Base-by-base conservation (phyloP, 2,888 invertebrate genomes). In the Megamerina dolium region DNA sequence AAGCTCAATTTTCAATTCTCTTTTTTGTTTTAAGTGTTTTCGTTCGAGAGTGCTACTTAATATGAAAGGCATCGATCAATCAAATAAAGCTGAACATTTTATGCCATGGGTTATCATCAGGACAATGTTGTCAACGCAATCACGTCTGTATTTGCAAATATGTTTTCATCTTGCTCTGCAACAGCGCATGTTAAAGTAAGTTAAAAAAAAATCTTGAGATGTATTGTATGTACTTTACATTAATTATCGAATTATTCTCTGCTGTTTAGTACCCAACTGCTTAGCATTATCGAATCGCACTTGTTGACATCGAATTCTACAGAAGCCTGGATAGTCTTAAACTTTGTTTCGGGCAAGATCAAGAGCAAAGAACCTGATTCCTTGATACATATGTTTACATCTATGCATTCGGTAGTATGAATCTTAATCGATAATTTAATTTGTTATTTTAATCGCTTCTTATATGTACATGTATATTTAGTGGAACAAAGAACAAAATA, bases 91-190 rank as follows among this genome's bases (percentile, higher is more conserved):
- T 1, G 63, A 61, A 37, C 64, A 70, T 47, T 64, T 65, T 37
- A 63, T 70, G 60, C 71, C 70, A 10, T 70, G 70, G 70, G 58
- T 61, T 2, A 70, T 70, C 32, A 50, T 70, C 26, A 54, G 64
- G 6, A 65, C 64, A 1, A 43, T 70, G 16, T 43, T 70, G 0
- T 56, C 53, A 2, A 59, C 62, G 0, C 63, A 70, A 39, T 60
- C 65, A 0, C 58, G 70, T 2, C 58, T 64, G 6, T 68, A 68
- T 51, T 43, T 70, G 14, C 65, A 70, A 40, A 55, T 54, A 8
- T 56, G 64, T 29, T 60, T 70, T 13, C 55, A 56, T 10, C 21
- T 57, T 10, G 55, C 66, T 0, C 46, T 70, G 6, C 57, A 54
- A 40, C 42, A 53, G 18, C 52, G 51, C 3, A 48, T 52, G 43